phyloP scores from a whole-genome alignment of 2,888 invertebrate genomes.

The Rugalucina vietnamica region DNA sequence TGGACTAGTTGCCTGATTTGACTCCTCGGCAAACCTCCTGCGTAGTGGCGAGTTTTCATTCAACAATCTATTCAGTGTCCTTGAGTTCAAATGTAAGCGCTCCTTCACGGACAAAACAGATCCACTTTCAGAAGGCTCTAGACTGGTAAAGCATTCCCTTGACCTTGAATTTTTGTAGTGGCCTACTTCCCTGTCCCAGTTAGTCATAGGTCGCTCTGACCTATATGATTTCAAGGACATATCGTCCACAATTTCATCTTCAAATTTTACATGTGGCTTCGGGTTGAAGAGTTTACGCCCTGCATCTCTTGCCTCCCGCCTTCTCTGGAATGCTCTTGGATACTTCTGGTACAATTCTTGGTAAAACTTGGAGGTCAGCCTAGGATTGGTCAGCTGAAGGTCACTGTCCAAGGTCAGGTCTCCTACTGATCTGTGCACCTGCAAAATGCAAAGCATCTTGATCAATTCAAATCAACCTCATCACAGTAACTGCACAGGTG shows the following conservation, averaged over 20 bases:
- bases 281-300: constrained; percentile 63
- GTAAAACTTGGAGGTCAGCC: constrained; percentile 59
- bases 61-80: constrained; percentile 54
- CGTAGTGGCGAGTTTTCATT: constrained; percentile 55
- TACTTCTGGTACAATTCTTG: constrained; percentile 63
- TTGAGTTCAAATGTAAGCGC: constrained; percentile 48
- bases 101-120: constrained; percentile 57
- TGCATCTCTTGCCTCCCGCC: constrained; percentile 40
- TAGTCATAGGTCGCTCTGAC: constrained; percentile 52
- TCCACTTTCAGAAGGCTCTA: constrained; percentile 58
- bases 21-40: constrained; percentile 15
- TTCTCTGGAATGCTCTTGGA: constrained; percentile 63
- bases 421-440: constrained; percentile 57
- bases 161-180: constrained; percentile 43
- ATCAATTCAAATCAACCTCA: no score
- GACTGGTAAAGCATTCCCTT: constrained; percentile 57
- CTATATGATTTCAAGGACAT: constrained; percentile 26
- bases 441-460: constrained; percentile 14
- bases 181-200: constrained; percentile 61
- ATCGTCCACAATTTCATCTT: constrained; percentile 52
- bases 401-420: constrained; percentile 48
- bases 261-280: constrained; percentile 58
- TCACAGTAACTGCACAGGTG: no score
- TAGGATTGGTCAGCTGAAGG: constrained; percentile 36
- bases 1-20: constrained; percentile 41